A percentile compares a stretch with the other conserved stretches of the same genome.
phyloP scores from a whole-genome alignment of 2,113 vertebrate genomes.

The Apistogramma diplotaenia region DNA sequence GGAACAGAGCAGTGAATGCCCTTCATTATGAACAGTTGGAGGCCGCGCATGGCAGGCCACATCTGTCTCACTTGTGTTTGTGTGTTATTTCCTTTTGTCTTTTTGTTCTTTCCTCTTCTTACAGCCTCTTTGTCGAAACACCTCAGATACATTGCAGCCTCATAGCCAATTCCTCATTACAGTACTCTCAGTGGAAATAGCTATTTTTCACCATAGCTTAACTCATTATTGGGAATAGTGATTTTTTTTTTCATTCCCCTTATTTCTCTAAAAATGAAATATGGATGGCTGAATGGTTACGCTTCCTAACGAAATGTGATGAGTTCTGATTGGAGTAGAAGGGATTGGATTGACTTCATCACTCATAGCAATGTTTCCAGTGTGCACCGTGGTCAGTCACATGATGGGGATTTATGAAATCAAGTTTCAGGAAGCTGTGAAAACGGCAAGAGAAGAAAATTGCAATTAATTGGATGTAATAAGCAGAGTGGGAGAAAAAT shows the following conservation, averaged over 20 bases:
- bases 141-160: conserved; percentile 13
- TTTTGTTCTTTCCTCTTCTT: not conserved
- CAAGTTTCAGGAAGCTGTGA: not conserved
- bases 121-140: not conserved
- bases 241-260: not conserved
- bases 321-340: conserved; percentile 50
- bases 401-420: conserved; percentile 12
- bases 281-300: conserved; percentile 20
- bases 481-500: not conserved
- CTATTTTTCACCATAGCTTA: conserved; percentile 21
- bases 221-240: conserved; percentile 43
- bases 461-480: not conserved
- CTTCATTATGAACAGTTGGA: conserved; percentile 64
- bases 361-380: conserved; percentile 27
- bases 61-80: conserved; percentile 50
- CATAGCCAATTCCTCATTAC: conserved; percentile 25
- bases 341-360: conserved; percentile 48
- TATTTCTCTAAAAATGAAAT: conserved; percentile 41
- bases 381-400: conserved; percentile 25
- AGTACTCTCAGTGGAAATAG: conserved; percentile 31
- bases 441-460: not conserved
- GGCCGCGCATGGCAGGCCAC: conserved; percentile 35
- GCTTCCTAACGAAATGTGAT: conserved; percentile 45
- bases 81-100: conserved; percentile 4
- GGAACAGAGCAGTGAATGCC: conserved; percentile 50